These are phyloP conservation scores for Pseudococcus longispinus DNA, from an alignment of 2,888 invertebrate species.

Conservation along the genomic window DNA sequence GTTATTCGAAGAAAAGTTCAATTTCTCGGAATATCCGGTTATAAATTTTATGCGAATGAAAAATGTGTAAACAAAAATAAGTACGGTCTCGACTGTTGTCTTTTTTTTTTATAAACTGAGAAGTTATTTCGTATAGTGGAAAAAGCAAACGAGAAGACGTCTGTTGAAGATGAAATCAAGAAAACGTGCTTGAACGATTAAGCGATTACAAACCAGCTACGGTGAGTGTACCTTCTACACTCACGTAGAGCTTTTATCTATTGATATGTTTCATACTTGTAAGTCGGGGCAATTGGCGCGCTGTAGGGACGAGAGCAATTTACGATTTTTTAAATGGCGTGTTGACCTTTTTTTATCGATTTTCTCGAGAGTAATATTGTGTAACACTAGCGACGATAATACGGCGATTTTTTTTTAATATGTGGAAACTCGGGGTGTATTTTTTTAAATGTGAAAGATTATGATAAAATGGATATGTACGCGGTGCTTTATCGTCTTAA, in stretches of 20 bases:
- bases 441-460: neutral
- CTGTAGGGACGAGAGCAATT: neutral
- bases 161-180: neutral
- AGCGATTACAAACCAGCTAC: neutral
- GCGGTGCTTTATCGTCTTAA: neutral
- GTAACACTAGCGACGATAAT: neutral
- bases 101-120: neutral
- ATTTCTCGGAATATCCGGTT: constrained; percentile 19
- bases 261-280: constrained; percentile 24
- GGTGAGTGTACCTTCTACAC: neutral
- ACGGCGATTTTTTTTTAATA: neutral
- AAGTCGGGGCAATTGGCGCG: neutral
- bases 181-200: constrained; percentile 31
- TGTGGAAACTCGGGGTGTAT: neutral
- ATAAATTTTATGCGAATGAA: neutral
- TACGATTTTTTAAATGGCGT: constrained; percentile 13
- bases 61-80: constrained; percentile 26
- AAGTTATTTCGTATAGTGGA: neutral
- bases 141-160: constrained; percentile 13
- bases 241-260: constrained; percentile 19
- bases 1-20: neutral
- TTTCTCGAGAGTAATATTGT: neutral
- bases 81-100: neutral
- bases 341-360: constrained; percentile 10
- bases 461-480: neutral